Percentiles rank a stretch among this genome's conserved stretches.
These are phyloP conservation scores for Sinhomidia bicolor DNA, from an alignment of 2,888 invertebrate genomes.

Conservation along the genomic window DNA sequence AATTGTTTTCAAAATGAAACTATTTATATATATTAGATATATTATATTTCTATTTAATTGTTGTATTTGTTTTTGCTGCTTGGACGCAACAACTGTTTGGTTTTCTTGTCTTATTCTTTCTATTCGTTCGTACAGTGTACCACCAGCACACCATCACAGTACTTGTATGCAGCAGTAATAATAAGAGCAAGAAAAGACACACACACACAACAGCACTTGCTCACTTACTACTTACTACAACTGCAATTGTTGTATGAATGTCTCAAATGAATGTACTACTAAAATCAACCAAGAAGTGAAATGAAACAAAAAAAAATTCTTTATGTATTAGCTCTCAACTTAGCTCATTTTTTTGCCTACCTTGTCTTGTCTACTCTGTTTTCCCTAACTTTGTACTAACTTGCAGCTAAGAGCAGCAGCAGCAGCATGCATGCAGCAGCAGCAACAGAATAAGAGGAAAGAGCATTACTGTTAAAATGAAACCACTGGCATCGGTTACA, in stretches of 20 bases:
- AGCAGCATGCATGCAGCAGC: background rate
- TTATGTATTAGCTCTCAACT: conserved; percentile 11
- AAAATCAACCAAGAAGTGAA: conserved; percentile 39
- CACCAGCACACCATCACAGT: conserved; percentile 13
- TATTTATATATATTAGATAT: too few species aligned
- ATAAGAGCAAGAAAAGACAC: background rate
- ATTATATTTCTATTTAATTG: too few species aligned
- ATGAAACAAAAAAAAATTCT: conserved; percentile 43
- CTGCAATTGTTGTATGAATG: background rate
- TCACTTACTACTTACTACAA: background rate
- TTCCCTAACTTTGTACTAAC: background rate
- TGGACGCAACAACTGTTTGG: conserved; percentile 68
- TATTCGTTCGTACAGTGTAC: background rate
- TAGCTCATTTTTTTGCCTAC: background rate
- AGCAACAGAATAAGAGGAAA: background rate
- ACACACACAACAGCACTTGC: background rate
- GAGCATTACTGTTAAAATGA: too few species aligned
- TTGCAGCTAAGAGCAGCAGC: background rate
- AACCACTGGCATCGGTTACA: too few species aligned
- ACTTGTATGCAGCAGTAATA: too few species aligned
- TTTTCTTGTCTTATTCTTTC: conserved; percentile 14
- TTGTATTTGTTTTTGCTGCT: conserved; percentile 29
- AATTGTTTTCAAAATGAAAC: background rate
- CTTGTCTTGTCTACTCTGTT: conserved; percentile 34
- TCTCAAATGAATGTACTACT: background rate